Evolutionary conservation across 2,113 vertebrate genomes (phyloP).

Genomic region (Brevimyrus niger): DNA sequence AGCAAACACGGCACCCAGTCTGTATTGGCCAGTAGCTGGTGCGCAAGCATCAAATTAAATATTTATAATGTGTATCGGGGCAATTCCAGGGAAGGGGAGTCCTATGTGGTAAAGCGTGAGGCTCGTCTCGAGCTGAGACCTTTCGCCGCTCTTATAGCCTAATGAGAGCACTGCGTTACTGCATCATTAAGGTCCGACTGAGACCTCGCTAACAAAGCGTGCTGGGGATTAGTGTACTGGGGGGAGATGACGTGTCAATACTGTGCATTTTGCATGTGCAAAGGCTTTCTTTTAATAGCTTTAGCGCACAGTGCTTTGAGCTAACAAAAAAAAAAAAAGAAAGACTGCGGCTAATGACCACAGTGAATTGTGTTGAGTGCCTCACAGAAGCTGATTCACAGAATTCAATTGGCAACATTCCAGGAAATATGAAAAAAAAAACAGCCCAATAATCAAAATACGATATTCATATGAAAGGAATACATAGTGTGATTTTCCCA

Average conservation of each 20-base stretch:
- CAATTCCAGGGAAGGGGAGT: background rate
- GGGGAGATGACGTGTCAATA: background rate
- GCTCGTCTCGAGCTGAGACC: background rate
- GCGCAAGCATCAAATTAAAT: background rate
- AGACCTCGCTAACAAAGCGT: background rate
- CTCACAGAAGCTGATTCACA: background rate
- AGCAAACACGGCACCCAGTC: background rate
- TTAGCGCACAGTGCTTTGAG: background rate
- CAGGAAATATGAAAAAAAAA: background rate
- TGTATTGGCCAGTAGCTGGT: background rate
- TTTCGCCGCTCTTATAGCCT: constrained; percentile 3
- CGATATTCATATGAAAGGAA: background rate
- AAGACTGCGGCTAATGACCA: background rate
- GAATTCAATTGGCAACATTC: background rate
- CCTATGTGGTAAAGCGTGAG: background rate
- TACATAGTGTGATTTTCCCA: background rate
- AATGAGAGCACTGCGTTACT: background rate
- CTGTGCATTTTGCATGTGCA: background rate
- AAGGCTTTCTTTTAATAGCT: background rate
- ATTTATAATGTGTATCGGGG: background rate
- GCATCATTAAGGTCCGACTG: background rate
- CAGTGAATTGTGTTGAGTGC: background rate
- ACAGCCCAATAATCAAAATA: background rate
- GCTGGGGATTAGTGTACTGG: background rate
- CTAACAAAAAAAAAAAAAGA: background rate